A percentile compares a stretch with the other conserved stretches of the same genome.
phyloP scores from a whole-genome alignment of 2,888 invertebrate species.

The Gastracanthus pulcherrimus region DNA sequence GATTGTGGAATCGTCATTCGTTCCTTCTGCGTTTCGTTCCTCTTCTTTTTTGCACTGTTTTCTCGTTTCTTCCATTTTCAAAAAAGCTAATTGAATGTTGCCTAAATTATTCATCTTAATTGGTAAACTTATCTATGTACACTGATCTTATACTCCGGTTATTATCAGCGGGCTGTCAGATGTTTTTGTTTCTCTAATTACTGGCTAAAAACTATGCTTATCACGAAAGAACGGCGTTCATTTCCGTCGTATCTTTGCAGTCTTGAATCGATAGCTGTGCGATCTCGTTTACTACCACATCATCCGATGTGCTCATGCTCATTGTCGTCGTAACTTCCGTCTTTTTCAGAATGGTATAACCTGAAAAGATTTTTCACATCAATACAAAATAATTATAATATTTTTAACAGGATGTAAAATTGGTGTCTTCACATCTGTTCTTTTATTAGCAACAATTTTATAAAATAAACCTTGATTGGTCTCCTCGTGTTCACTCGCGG shows the following conservation, averaged over 20 bases:
- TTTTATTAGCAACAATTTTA: neutral
- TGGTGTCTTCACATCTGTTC: no score
- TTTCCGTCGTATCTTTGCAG: slow-evolving; percentile 68
- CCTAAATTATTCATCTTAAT: slow-evolving; percentile 52
- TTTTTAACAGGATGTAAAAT: no score
- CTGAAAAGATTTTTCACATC: slow-evolving; percentile 44
- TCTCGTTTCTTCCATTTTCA: neutral
- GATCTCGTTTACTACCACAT: slow-evolving; percentile 66
- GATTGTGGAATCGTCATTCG: slow-evolving; percentile 34
- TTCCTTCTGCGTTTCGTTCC: slow-evolving; percentile 14
- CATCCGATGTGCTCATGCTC: slow-evolving; percentile 60
- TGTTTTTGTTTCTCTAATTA: slow-evolving; percentile 50
- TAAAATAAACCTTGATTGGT: slow-evolving; percentile 46
- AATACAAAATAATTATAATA: neutral
- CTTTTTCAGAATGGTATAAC: slow-evolving; percentile 72
- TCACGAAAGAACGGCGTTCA: slow-evolving; percentile 72
- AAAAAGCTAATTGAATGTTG: slow-evolving; percentile 44
- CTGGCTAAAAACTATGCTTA: slow-evolving; percentile 64
- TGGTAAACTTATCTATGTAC: slow-evolving; percentile 57
- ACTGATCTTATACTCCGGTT: slow-evolving; percentile 57
- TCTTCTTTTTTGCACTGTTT: slow-evolving; percentile 26
- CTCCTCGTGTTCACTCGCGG: slow-evolving; percentile 48
- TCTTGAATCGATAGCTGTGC: slow-evolving; percentile 72
- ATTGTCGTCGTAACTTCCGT: slow-evolving; percentile 59
- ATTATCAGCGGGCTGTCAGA: slow-evolving; percentile 53